Base-by-base conservation (phyloP, 2,888 invertebrate species). In the Zaprionus bogoriensis region DNA sequence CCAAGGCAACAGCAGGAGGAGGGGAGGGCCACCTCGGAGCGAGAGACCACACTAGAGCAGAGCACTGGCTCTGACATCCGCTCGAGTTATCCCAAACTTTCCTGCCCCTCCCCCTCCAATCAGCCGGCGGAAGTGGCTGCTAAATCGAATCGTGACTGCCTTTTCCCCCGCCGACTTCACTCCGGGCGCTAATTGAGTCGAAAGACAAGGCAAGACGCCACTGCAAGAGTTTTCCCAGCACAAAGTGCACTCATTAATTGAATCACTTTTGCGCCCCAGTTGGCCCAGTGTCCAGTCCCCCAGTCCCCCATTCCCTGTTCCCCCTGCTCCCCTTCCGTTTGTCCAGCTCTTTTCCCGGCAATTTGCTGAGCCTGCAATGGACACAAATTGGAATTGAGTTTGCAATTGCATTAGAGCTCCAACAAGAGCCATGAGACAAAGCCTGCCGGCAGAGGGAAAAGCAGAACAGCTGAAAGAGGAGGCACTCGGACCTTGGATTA, bases 181-280 rank as follows among this genome's bases (percentile, higher is more conserved):
- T 1, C 4, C 32, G 2, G 62, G 59, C 30, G 48, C 45, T 67
- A 67, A 69, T 68, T 68, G 61, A 41, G 47, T 27, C 39, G 23
- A 47, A 20, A 47, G 17, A n/a, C 23, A 4, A 1, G 14, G 5
- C 4, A 22, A 36, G 32, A 36, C 7, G 32, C 32, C 32, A 14
- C 36, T 47, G 38, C 47, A 30, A 44, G 36, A 67, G 50, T 64
- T 60, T 57, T 54, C 39, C 36, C 46, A 42, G 51, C 57, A 38
- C 51, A 57, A 54, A 72, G 57, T 68, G 68, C 73, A 61, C 30
- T 28, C 48, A 55, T 57, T 73, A 73, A 68, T 73, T 68, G 58
- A 73, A 73, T 73, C 73, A 61, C 54, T 36, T 36, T 36, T 36
- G 32, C 45, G 32, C 53, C 23, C 54, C 42, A 36, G 12, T 58